Evolutionary conservation across 2,797 vertebrate species (phyloP), one percentile per base, ranked within the genome.

Genomic region (Mormyrus proboscirostris): DNA sequence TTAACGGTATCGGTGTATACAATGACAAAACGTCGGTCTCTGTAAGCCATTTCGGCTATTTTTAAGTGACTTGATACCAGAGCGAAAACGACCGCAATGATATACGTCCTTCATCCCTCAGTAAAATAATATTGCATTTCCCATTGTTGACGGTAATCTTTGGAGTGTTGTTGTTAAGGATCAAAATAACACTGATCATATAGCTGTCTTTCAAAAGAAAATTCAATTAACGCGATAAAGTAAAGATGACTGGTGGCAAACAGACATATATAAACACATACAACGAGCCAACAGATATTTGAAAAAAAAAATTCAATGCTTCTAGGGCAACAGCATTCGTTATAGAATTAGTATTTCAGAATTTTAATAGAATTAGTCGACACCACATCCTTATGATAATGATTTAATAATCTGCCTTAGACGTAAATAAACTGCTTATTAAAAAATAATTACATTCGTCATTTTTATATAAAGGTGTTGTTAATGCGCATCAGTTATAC

Each of bases 151-250:
- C 47, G 22, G 22, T 50, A 49, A 50, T 84, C 19, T 84, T 25
- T 50, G 38, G 16, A 84, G 44, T 84, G n/a, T 22, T 50, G 47
- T 44, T 84, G 82, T 33, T 16, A 9, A 84, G 22, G 19, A 84
- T 84, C 82, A 84, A 51, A 51, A 84, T 49, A 49, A 95, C 96
- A 94, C 94, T 91, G 94, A 96, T 95, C 95, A 94, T 93, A 92
- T 95, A 94, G 95, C 94, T 95, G 93, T 95, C 93, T 94, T 95
- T 94, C 92, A 94, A 92, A 93, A 91, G 93, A 91, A 92, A 93
- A 95, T 96, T 95, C 95, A 95, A 94, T 95, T 94, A 96, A 95
- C 93, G 94, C 94, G 95, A 95, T 95, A 96, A 94, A 95, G 94
- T 93, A 94, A 93, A 96, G 92, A 94, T 93, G 95, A 95, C 92